Base-by-base conservation (phyloP, 2,888 invertebrate genomes). In the Nephrotoma flavescens region DNA sequence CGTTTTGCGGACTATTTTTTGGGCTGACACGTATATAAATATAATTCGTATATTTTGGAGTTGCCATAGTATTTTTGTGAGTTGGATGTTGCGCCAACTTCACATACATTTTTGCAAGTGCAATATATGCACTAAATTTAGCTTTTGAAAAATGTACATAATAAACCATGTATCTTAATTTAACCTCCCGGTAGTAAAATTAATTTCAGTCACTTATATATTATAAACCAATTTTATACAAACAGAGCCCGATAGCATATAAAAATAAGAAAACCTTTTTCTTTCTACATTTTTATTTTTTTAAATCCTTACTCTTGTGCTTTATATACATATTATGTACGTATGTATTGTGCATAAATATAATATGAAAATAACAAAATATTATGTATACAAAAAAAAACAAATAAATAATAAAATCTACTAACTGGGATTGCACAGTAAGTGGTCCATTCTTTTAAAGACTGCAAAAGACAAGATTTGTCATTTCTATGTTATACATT, bases 381-480 rank as follows among this genome's bases (percentile, higher is more conserved):
- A 44, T 44, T 44, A 6, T 44, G 44, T 71, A 31, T 71, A 31
- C 31, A 31, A 71, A 71, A 71, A 19, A 31, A 71, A 71, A 71
- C 31, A 71, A 71, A 71, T 71, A 71, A 84, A 84, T 84, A 84
- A 41, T 84, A 84, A 84, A 84, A 71, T 71, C 19, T 71, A 71
- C 84, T 84, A 84, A 42, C 41, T 42, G 41, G 84, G 42, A 84
- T 84, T 86, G 86, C 88, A 86, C 88, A 88, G 88, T 87, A 87
- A 88, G 88, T 86, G 88, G 87, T 85, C 87, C 83, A 11, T 86
- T 87, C 83, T 41, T 86, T 86, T 52, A 83, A 87, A 87, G 87
- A 88, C 88, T 88, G 88, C 87, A 88, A 87, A 87, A 87, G 88
- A 88, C 88, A 88, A 84, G 84, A 84, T 84, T 84, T 84, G 84